phyloP scores from a whole-genome alignment of 2,797 vertebrate genomes.

The Erpetoichthys calabaricus region DNA sequence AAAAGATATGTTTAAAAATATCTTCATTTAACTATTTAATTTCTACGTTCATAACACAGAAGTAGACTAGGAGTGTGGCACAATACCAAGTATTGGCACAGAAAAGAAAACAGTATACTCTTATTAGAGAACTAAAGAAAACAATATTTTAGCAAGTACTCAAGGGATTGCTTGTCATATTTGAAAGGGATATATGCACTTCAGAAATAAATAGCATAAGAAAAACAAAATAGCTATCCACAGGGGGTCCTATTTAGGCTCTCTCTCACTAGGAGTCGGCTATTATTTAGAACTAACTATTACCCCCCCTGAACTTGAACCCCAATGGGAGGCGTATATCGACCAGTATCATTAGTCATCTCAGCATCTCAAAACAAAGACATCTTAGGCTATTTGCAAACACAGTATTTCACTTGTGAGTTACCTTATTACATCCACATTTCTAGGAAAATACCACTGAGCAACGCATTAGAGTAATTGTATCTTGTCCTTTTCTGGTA shows the following conservation, averaged over 20 bases:
- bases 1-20: too few species aligned
- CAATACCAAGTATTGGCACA: too few species aligned
- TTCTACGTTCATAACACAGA: too few species aligned
- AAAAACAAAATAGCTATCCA: background rate
- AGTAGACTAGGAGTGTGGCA: too few species aligned
- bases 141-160: background rate
- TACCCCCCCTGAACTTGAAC: background rate
- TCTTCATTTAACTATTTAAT: too few species aligned
- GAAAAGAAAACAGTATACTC: too few species aligned
- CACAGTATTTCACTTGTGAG: background rate
- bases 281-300: constrained; percentile 1
- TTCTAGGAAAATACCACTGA: background rate
- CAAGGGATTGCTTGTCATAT: background rate
- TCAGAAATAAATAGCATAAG: background rate
- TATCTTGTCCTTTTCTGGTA: background rate
- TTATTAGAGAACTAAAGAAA: background rate
- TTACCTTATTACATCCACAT: background rate
- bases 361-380: background rate
- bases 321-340: background rate
- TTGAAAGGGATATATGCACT: background rate
- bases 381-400: background rate
- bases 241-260: background rate
- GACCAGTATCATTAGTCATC: constrained; percentile 2
- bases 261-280: background rate
- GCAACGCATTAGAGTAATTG: background rate